Evolutionary conservation across 2,113 vertebrate genomes (phyloP).

Genomic region (Eolophus roseicapilla): DNA sequence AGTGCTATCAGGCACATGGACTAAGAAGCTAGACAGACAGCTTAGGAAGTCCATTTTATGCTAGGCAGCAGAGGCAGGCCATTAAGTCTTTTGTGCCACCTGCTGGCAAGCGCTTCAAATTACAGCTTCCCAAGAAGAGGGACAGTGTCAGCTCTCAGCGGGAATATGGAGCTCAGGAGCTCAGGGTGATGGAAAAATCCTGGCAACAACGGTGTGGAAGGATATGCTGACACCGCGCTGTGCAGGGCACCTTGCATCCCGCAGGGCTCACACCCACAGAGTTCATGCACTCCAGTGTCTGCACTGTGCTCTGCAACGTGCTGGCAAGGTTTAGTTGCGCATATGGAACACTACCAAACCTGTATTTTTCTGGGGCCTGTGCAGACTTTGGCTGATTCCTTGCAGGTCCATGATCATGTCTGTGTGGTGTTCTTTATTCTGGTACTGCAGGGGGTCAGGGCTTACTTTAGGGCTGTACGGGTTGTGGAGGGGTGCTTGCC

Average conservation of each 20-base stretch:
- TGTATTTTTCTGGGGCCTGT: not conserved
- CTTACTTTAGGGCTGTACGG: not conserved
- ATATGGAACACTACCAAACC: not conserved
- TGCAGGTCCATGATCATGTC: not conserved
- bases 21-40: not conserved
- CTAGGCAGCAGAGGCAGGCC: not conserved
- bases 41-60: not conserved
- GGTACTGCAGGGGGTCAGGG: not conserved
- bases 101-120: not conserved
- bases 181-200: not conserved
- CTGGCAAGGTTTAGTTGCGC: not conserved
- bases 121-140: not conserved
- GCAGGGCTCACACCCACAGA: not conserved
- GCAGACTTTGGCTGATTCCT: not conserved
- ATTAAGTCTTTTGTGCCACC: not conserved
- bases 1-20: rapidly evolving
- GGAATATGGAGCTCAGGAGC: not conserved
- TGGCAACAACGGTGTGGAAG: too few relatives aligned
- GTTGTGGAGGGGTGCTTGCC: not conserved
- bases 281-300: too few relatives aligned
- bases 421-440: not conserved
- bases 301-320: rapidly evolving
- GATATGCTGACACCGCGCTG: not conserved
- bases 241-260: not conserved
- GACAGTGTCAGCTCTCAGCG: rapidly evolving